Conservation (phyloP, 2,888 invertebrate genomes). For the Aelia acuminata region DNA sequence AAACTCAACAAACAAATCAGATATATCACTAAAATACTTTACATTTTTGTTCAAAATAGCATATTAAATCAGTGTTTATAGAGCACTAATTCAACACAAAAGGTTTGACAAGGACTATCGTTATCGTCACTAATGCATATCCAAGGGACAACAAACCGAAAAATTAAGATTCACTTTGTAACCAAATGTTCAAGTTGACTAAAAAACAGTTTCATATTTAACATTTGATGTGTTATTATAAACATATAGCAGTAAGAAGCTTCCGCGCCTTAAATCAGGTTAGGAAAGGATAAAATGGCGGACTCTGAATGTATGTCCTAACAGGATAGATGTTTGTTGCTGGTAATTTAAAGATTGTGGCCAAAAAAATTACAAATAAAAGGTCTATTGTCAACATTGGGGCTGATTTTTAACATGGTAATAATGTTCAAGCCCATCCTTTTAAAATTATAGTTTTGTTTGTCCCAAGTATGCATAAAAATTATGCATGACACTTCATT, state of each 20-base stretch:
- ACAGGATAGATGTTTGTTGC: constrained; percentile 45
- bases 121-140: constrained; percentile 31
- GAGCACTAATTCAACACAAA: constrained; percentile 57
- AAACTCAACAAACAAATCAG: neutral
- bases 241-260: constrained; percentile 59
- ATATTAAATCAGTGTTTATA: constrained; percentile 51
- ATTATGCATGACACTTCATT: constrained; percentile 30
- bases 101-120: constrained; percentile 52
- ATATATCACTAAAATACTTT: neutral
- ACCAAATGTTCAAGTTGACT: neutral
- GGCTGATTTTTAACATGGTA: neutral
- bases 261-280: constrained; percentile 62
- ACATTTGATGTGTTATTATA: constrained; percentile 50
- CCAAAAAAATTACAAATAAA: neutral
- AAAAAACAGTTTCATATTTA: constrained; percentile 30
- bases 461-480: neutral
- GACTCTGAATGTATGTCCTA: constrained; percentile 53
- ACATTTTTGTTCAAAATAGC: constrained; percentile 52
- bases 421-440: neutral
- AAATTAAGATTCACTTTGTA: neutral
- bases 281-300: constrained; percentile 62
- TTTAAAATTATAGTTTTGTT: constrained; percentile 4
- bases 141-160: neutral
- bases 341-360: constrained; percentile 48
- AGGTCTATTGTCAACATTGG: neutral